Conservation (phyloP, 2,113 vertebrate species). For the Chrysemys picta region DNA sequence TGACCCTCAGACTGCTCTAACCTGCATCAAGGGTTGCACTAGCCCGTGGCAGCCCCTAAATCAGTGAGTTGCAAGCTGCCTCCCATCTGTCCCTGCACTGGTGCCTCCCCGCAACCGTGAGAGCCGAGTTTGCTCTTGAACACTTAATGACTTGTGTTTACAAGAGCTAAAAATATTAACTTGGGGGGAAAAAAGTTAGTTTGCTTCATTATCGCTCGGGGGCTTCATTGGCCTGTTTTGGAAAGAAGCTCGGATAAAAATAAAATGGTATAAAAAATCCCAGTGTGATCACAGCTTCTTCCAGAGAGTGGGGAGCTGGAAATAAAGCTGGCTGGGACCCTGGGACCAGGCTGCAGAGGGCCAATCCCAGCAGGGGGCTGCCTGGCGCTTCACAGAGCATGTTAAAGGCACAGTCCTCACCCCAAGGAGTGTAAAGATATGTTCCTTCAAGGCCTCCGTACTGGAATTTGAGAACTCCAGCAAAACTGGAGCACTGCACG, state of each 20-base stretch:
- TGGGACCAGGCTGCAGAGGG: neutral
- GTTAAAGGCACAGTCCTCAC: fast-evolving
- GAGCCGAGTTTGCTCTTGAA: neutral
- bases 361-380: neutral
- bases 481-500: too few species aligned
- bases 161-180: slow-evolving; percentile 49
- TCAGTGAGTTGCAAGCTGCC: fast-evolving
- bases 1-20: too few species aligned
- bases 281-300: fast-evolving
- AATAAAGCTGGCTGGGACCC: neutral
- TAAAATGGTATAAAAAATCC: neutral
- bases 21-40: too few species aligned
- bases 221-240: slow-evolving; percentile 24
- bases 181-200: neutral
- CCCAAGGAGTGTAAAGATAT: neutral
- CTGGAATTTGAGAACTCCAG: too few species aligned
- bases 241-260: slow-evolving; percentile 30
- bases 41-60: too few species aligned
- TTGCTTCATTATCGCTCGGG: neutral
- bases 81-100: fast-evolving
- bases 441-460: too few species aligned
- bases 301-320: neutral
- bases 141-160: slow-evolving; percentile 54
- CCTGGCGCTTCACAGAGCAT: neutral
- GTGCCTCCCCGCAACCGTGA: neutral